A percentile compares a stretch with the other conserved stretches of the same genome.
These are phyloP conservation scores for Agrilus planipennis DNA, from an alignment of 1,140 invertebrate genomes.

Conservation along the genomic window DNA sequence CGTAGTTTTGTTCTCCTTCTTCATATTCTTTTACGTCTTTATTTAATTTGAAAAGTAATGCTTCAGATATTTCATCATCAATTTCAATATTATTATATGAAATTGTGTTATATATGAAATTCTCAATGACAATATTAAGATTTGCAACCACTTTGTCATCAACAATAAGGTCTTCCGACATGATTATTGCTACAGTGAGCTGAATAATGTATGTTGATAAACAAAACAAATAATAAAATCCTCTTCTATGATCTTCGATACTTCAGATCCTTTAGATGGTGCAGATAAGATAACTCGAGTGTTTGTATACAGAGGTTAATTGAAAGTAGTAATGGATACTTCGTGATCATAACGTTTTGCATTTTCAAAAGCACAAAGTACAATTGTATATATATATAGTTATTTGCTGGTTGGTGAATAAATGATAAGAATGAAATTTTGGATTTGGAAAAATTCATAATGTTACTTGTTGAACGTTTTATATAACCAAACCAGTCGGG, in stretches of 20 bases:
- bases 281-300: constrained; percentile 33
- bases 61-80: constrained; percentile 21
- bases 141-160: constrained; percentile 23
- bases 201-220: constrained; percentile 11
- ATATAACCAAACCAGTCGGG: constrained; percentile 22
- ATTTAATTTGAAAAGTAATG: constrained; percentile 29
- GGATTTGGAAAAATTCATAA: constrained; percentile 20
- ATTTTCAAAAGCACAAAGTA: constrained; percentile 27
- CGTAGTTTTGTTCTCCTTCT: constrained; percentile 22
- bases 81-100: constrained; percentile 20
- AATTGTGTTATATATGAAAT: constrained; percentile 14
- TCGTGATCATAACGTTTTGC: constrained; percentile 13
- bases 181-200: constrained; percentile 7
- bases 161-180: no score
- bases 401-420: constrained; percentile 29
- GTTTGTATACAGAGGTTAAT: constrained; percentile 34
- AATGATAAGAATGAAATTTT: constrained; percentile 31
- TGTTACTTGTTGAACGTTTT: constrained; percentile 16
- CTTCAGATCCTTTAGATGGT: constrained; percentile 20
- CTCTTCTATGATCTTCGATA: constrained; percentile 29
- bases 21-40: constrained; percentile 17
- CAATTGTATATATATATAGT: constrained; percentile 27
- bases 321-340: constrained; percentile 28
- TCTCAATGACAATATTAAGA: constrained; percentile 20
- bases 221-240: constrained; percentile 25